Evolutionary conservation across 2,888 invertebrate species (phyloP).

Genomic region (Drosophila mayaguana): DNA sequence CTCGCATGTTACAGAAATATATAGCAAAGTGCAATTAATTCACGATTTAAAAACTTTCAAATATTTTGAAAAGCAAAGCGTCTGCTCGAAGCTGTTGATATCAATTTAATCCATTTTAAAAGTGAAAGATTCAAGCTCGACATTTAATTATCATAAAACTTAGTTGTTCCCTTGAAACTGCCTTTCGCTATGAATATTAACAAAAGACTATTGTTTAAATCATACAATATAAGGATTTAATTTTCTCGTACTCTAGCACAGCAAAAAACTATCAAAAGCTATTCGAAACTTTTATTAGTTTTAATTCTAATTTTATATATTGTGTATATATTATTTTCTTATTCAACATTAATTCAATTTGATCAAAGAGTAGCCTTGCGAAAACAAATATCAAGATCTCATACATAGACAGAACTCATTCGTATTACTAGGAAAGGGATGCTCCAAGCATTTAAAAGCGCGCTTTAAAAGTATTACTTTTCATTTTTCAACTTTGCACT

Average conservation of each 20-base stretch:
- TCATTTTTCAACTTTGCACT: slow-evolving; percentile 12
- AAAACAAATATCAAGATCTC: not conserved
- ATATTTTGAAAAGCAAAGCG: too few relatives aligned
- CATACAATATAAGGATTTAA: too few relatives aligned
- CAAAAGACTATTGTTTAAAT: too few relatives aligned
- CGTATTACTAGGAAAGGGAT: not conserved
- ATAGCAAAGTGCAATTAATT: slow-evolving; percentile 34
- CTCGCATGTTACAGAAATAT: slow-evolving; percentile 2
- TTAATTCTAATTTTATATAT: not conserved
- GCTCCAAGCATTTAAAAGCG: too few relatives aligned
- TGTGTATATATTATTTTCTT: not conserved
- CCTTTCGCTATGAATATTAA: too few relatives aligned
- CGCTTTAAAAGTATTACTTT: not conserved
- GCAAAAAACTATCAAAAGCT: not conserved
- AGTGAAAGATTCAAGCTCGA: too few relatives aligned
- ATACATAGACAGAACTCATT: not conserved
- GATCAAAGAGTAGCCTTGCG: not conserved
- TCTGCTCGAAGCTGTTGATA: too few relatives aligned
- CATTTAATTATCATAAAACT: too few relatives aligned
- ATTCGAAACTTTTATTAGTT: not conserved
- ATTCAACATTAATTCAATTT: not conserved
- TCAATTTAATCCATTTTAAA: too few relatives aligned
- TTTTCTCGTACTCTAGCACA: too few relatives aligned
- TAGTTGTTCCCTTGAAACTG: too few relatives aligned
- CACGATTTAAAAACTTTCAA: not conserved